Evolutionary conservation across 2,888 invertebrate species (phyloP).

Genomic region (Hirtodrosophila alboralis): DNA sequence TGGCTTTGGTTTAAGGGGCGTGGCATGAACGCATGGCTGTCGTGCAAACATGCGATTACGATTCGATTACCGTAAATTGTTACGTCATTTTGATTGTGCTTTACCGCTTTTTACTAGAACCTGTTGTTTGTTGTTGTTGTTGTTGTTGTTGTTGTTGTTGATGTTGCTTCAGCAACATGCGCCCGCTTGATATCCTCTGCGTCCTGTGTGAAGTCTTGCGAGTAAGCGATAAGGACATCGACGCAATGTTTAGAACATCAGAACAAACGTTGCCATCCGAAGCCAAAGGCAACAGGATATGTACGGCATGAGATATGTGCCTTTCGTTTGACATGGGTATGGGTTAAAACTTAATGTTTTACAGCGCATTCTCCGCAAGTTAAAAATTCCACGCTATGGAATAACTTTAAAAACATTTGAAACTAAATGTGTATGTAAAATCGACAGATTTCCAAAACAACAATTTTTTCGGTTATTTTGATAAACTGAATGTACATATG

Average conservation of each 20-base stretch:
- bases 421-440: too few relatives aligned
- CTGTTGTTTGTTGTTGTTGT: constrained; percentile 4
- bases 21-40: not conserved
- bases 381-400: too few relatives aligned
- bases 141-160: constrained; percentile 4
- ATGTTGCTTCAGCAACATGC: constrained; percentile 13
- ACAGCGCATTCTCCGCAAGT: too few relatives aligned
- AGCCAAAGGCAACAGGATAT: constrained; percentile 9
- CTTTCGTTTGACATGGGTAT: too few relatives aligned
- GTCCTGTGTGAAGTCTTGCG: constrained; percentile 69
- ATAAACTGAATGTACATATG: too few relatives aligned
- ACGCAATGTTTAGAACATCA: constrained; percentile 17
- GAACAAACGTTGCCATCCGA: not conserved
- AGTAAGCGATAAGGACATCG: constrained; percentile 57
- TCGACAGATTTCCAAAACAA: too few relatives aligned
- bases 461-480: too few relatives aligned
- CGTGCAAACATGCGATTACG: constrained; percentile 18
- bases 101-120: constrained; percentile 9
- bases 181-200: constrained; percentile 21
- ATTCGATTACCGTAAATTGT: constrained; percentile 38
- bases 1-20: constrained; percentile 2
- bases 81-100: constrained; percentile 23
- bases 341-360: too few relatives aligned
- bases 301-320: not conserved
- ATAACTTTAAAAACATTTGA: too few relatives aligned